Base-by-base conservation (phyloP, 2,888 invertebrate genomes). In the Nymphalis c-album region DNA sequence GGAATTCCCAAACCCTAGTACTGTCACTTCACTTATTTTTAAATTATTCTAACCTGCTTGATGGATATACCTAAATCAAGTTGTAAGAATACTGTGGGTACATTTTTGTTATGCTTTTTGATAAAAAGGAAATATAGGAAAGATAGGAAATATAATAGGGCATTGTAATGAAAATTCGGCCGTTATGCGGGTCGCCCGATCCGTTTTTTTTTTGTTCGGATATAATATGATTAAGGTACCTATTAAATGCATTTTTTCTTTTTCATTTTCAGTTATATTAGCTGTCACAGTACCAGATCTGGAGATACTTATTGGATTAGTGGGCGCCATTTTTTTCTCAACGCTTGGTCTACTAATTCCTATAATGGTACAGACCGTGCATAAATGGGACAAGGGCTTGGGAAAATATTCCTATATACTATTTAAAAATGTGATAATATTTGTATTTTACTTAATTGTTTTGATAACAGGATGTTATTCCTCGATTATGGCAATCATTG, bases 291-390 rank as follows among this genome's bases (percentile, higher is more conserved):
- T 98, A 35, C 97, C 98, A 4, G 94, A 97, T 76, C 86, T 98
- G 67, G 97, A 96, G 68, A 94, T 97, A 0, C 95, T 98, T 71
- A 98, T 98, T 72, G 96, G 97, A 7, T 90, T 98, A 51, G 97
- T 98, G 0, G 98, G 98, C 1, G 95, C 98, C 4, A 93, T 95
- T 10, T 95, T 95, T 77, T 94, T 95, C 78, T 95, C 96, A 7
- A 94, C 94, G 13, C 90, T 95, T 63, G 97, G 98, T 1, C 92
- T 97, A 17, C 91, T 95, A 60, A 94, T 96, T 51, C 96, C 97
- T 20, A 94, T 95, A 0, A 87, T 95, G 18, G 93, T 96, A 3
- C 95, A 97, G 79, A 95, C 95, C 0, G 94, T 96, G 10, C 93
- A 95, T 73, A 90, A 93, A 69, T 96, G 95, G 95, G 95, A 96